Evolutionary conservation across 2,113 vertebrate species (phyloP).

Genomic region (Sus scrofa): DNA sequence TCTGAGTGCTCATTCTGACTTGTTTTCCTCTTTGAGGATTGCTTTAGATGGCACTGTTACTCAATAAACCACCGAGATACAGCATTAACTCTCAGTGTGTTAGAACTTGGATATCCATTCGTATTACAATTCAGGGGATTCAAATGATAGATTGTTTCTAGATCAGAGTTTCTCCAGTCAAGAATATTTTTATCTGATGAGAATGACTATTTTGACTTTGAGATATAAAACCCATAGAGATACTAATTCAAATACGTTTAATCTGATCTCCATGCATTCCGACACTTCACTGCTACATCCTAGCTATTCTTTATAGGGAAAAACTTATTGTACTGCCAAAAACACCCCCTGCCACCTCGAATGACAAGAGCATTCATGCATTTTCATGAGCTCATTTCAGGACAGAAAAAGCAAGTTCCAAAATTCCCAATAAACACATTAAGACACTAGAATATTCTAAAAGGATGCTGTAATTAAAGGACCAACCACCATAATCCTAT

Average conservation of each 20-base stretch:
- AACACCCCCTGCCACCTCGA: constrained; percentile 77
- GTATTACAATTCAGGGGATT: constrained; percentile 85
- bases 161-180: constrained; percentile 84
- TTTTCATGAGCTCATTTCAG: constrained; percentile 81
- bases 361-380: constrained; percentile 74
- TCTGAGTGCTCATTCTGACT: constrained; percentile 77
- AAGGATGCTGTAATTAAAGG: constrained; percentile 48
- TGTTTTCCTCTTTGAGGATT: constrained; percentile 79
- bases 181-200: constrained; percentile 87
- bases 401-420: constrained; percentile 62
- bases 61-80: constrained; percentile 82
- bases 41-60: constrained; percentile 80
- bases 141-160: constrained; percentile 86
- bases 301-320: constrained; percentile 80
- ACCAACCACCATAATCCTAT: constrained; percentile 11
- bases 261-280: constrained; percentile 84
- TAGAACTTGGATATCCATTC: constrained; percentile 84
- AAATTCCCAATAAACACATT: constrained; percentile 64
- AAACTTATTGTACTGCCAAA: constrained; percentile 83
- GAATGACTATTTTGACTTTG: constrained; percentile 86
- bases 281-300: constrained; percentile 78
- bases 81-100: constrained; percentile 81
- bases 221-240: constrained; percentile 84
- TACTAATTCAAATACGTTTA: constrained; percentile 86
- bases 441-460: constrained; percentile 70